Evolutionary conservation across 2,797 vertebrate species (phyloP).

Genomic region (Discoglossus pictus): DNA sequence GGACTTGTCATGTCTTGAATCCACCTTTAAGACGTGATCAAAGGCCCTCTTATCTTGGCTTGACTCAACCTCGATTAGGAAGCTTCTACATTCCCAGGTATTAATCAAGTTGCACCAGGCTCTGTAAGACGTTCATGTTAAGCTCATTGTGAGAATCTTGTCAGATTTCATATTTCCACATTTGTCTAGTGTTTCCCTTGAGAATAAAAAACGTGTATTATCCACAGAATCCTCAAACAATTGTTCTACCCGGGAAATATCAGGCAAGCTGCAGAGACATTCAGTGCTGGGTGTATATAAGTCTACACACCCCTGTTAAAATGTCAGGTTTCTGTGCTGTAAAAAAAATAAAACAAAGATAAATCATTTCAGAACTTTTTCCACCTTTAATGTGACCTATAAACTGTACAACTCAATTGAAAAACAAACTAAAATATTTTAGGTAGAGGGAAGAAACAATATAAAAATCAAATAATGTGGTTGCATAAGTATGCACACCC

Average conservation of each 20-base stretch:
- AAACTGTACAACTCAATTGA: no score
- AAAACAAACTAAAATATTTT: no score
- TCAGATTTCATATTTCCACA: constrained; percentile 32
- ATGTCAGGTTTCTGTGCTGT: no score
- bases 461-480: no score
- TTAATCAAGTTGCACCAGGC: constrained; percentile 35
- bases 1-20: constrained; percentile 41
- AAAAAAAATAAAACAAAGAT: no score
- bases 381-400: no score
- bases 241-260: neutral
- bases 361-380: no score
- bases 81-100: constrained; percentile 17
- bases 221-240: constrained; percentile 1
- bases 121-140: constrained; percentile 36
- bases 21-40: constrained; percentile 47
- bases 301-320: no score
- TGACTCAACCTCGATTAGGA: constrained; percentile 3
- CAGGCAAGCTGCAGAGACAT: no score
- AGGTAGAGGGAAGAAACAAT: no score
- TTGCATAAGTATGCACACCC: no score
- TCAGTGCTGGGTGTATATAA: no score
- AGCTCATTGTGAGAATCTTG: constrained; percentile 45
- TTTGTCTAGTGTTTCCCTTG: constrained; percentile 4
- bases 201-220: neutral
- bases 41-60: constrained; percentile 34